Conservation (phyloP, 2,113 vertebrate genomes). For the Xenopus tropicalis region DNA sequence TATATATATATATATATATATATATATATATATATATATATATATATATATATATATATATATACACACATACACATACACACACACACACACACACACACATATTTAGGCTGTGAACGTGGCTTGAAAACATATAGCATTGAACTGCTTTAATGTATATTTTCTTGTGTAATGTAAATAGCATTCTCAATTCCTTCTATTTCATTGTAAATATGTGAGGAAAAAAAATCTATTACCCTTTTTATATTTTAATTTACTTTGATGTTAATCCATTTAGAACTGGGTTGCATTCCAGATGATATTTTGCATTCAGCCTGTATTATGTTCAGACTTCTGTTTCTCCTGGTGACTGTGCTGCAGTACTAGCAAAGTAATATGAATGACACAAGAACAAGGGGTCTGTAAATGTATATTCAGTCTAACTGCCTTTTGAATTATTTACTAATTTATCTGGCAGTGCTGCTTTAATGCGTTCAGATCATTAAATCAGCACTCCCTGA, state of each 20-base stretch:
- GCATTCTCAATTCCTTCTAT: too few relatives aligned
- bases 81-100: too few relatives aligned
- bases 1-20: too few relatives aligned
- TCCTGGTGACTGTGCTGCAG: neutral
- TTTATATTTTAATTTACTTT: neutral
- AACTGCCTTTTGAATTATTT: conserved; percentile 44
- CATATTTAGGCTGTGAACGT: too few relatives aligned
- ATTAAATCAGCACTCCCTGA: conserved; percentile 39
- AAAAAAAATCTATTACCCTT: neutral
- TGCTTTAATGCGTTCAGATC: conserved; percentile 38
- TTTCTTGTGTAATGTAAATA: too few relatives aligned
- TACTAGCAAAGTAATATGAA: conserved; percentile 15
- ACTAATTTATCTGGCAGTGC: conserved; percentile 39
- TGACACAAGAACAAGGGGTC: conserved; percentile 34
- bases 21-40: too few relatives aligned
- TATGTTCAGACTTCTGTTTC: neutral
- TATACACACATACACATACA: too few relatives aligned
- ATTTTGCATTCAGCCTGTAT: neutral
- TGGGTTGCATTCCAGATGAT: neutral
- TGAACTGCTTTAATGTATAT: too few relatives aligned
- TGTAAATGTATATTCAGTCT: conserved; percentile 44
- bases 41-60: too few relatives aligned
- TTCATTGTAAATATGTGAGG: neutral
- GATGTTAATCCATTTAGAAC: neutral
- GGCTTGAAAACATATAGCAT: too few relatives aligned